Conservation (phyloP, 2,113 vertebrate genomes). For the Damaliscus lunatus region DNA sequence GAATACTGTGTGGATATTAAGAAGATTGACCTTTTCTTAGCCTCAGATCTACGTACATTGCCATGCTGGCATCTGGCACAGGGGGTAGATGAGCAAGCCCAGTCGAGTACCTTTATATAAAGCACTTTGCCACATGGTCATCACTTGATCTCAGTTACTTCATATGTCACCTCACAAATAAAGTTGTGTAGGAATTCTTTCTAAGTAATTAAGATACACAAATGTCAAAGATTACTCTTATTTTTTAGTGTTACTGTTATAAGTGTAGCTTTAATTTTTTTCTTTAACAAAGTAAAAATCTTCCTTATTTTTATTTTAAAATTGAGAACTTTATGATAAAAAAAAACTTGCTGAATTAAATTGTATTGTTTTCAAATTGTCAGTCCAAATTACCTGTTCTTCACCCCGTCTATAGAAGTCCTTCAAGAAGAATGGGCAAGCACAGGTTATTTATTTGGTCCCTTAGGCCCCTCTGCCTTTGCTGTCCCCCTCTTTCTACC, state of each 20-base stretch:
- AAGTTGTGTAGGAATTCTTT: neutral
- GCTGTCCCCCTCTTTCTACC: rapidly evolving
- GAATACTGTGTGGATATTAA: neutral
- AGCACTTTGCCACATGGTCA: rapidly evolving
- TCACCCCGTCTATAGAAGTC: rapidly evolving
- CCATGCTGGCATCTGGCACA: neutral
- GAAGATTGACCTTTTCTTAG: rapidly evolving
- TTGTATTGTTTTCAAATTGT: neutral
- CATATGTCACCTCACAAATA: neutral
- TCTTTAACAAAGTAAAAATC: neutral
- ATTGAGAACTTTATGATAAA: neutral
- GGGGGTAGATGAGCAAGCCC: rapidly evolving
- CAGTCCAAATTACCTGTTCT: neutral
- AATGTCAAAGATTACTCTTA: neutral
- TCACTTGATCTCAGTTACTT: neutral
- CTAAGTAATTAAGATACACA: neutral
- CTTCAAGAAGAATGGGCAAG: neutral
- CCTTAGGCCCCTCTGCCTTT: too few species aligned
- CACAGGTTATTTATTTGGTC: rapidly evolving
- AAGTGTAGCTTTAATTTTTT: neutral
- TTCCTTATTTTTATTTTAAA: neutral
- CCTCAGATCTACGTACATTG: neutral
- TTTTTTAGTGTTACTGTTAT: neutral
- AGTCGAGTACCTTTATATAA: rapidly evolving
- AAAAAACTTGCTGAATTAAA: neutral